These are phyloP conservation scores for Dolichopus griseipennis DNA, from an alignment of 2,888 invertebrate genomes.

Conservation along the genomic window DNA sequence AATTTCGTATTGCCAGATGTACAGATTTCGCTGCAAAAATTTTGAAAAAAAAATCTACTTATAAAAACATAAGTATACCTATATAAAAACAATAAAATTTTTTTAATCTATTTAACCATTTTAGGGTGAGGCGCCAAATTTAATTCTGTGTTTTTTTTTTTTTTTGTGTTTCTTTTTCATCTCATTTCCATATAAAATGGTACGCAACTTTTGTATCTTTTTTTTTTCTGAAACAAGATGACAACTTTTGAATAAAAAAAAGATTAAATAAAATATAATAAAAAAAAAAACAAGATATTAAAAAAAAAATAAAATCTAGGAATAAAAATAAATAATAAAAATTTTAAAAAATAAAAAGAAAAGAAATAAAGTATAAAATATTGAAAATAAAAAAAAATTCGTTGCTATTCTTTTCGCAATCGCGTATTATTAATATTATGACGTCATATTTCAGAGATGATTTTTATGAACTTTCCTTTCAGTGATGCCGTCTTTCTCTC, in stretches of 20 bases:
- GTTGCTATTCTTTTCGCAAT: background rate
- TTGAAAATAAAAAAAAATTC: background rate
- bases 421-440: conserved; percentile 1
- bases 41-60: too few relatives aligned
- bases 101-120: conserved; percentile 4
- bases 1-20: too few relatives aligned
- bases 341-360: background rate
- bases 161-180: background rate
- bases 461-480: too few relatives aligned
- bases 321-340: conserved; percentile 5
- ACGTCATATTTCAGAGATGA: too few relatives aligned
- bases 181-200: background rate
- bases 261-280: background rate
- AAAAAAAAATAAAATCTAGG: background rate
- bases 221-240: background rate
- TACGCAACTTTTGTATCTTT: background rate
- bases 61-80: too few relatives aligned
- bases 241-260: conserved; percentile 1
- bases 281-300: background rate
- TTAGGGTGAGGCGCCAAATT: conserved; percentile 4
- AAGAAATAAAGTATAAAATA: background rate
- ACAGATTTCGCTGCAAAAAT: too few relatives aligned
- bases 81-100: background rate
- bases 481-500: too few relatives aligned
- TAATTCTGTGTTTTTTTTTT: too few relatives aligned